Evolutionary conservation across 2,797 vertebrate genomes (phyloP).

Genomic region (Eleutherodactylus coqui): DNA sequence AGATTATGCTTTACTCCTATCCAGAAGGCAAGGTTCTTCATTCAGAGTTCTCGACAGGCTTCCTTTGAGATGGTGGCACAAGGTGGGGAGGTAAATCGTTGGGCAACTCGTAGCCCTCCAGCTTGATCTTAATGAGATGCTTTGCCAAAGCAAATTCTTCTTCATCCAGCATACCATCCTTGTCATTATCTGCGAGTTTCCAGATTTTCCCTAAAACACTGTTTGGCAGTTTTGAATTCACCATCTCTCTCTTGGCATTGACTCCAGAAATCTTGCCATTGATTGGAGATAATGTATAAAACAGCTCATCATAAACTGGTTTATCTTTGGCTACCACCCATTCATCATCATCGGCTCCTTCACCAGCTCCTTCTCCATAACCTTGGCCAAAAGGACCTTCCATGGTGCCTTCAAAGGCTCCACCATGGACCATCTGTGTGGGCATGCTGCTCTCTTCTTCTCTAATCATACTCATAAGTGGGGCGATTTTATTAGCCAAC

Average conservation of each 20-base stretch:
- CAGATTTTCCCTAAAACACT: conserved; percentile 96
- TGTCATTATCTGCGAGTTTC: conserved; percentile 94
- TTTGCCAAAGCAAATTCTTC: conserved; percentile 96
- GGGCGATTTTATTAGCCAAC: conserved; percentile 89
- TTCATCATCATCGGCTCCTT: conserved; percentile 90
- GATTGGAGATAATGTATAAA: conserved; percentile 94
- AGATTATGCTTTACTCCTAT: background rate
- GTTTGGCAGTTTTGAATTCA: conserved; percentile 94
- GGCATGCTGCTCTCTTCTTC: conserved; percentile 90
- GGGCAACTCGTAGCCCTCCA: conserved; percentile 94
- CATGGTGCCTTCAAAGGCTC: conserved; percentile 90
- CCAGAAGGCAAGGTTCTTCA: conserved; percentile 61
- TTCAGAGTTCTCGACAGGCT: conserved; percentile 75
- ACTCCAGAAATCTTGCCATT: conserved; percentile 93
- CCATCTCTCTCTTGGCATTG: conserved; percentile 97
- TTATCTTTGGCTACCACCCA: conserved; percentile 97
- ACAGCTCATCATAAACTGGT: conserved; percentile 95
- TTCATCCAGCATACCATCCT: conserved; percentile 94
- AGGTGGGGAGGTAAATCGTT: conserved; percentile 85
- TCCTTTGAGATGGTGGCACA: conserved; percentile 91
- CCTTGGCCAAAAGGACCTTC: conserved; percentile 94
- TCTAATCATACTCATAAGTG: conserved; percentile 88
- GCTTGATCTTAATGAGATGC: conserved; percentile 94
- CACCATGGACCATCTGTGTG: conserved; percentile 85
- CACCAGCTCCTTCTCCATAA: conserved; percentile 93